Evolutionary conservation across 2,113 vertebrate genomes (phyloP).

Genomic region (Zosterops japonicus): DNA sequence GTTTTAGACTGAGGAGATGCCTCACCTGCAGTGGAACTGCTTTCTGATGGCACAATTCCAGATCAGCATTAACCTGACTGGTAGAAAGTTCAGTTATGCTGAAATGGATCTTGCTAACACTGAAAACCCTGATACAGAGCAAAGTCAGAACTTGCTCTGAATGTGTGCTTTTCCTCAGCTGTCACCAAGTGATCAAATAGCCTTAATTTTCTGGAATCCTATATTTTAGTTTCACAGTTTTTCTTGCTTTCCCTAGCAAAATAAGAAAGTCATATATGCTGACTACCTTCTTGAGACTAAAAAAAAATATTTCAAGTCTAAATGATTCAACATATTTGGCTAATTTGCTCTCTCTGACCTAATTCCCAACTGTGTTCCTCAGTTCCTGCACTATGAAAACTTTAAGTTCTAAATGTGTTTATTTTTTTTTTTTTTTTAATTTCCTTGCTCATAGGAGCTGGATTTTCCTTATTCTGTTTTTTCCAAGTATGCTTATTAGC

Average conservation of each 20-base stretch:
- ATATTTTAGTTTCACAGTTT: not conserved
- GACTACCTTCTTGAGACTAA: not conserved
- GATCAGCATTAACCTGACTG: not conserved
- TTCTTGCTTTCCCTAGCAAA: not conserved
- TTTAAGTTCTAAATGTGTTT: not conserved
- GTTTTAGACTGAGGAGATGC: not conserved
- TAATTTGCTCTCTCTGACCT: not conserved
- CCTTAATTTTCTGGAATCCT: not conserved
- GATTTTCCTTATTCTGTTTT: not conserved
- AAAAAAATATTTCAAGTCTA: not conserved
- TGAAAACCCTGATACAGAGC: not conserved
- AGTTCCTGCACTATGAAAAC: not conserved
- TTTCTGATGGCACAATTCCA: not conserved
- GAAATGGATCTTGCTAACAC: not conserved
- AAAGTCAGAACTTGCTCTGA: not conserved
- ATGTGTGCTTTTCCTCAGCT: not conserved
- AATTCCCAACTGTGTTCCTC: not conserved
- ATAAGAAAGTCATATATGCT: not conserved
- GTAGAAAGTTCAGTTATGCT: not conserved
- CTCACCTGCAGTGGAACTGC: not conserved
- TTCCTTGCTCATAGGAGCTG: not conserved
- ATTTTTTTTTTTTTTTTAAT: not conserved
- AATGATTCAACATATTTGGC: not conserved
- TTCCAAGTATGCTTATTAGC: not conserved
- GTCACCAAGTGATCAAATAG: not conserved